Percentiles rank a stretch among this genome's conserved stretches.
These are phyloP conservation scores for Trypoxylon attenuatum DNA, from an alignment of 2,888 invertebrate genomes.

Conservation along the genomic window DNA sequence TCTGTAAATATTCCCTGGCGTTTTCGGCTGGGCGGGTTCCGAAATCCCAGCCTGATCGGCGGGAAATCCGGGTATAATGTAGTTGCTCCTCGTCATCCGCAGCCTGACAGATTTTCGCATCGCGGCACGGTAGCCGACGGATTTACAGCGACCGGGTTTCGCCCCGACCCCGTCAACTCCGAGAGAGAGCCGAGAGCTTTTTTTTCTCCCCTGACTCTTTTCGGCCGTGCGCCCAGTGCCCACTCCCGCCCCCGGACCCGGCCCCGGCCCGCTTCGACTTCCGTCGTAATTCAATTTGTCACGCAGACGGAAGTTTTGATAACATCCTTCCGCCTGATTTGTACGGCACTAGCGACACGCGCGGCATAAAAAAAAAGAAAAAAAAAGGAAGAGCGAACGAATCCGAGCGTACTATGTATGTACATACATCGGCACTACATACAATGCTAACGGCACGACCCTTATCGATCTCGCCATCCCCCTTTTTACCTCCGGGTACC, in stretches of 20 bases:
- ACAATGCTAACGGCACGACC: slow-evolving; percentile 35
- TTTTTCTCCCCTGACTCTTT: background rate
- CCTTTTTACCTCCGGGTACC: background rate
- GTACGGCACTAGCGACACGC: slow-evolving; percentile 38
- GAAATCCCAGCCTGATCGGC: slow-evolving; percentile 39
- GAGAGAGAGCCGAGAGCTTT: background rate
- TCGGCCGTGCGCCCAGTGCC: no score
- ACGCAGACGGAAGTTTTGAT: slow-evolving; percentile 61
- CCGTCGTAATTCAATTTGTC: slow-evolving; percentile 60
- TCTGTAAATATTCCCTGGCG: slow-evolving; percentile 48
- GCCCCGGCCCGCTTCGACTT: slow-evolving; percentile 38
- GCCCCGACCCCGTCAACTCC: background rate
- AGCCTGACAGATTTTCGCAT: slow-evolving; percentile 49
- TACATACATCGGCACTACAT: no score
- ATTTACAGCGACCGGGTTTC: slow-evolving; percentile 44
- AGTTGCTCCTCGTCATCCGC: slow-evolving; percentile 7
- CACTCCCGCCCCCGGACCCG: slow-evolving; percentile 9
- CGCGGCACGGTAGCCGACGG: slow-evolving; percentile 31
- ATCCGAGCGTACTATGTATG: slow-evolving; percentile 11
- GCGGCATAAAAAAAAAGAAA: slow-evolving; percentile 1
- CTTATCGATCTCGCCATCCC: background rate
- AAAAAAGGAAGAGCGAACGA: slow-evolving; percentile 32
- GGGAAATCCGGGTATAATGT: slow-evolving; percentile 41
- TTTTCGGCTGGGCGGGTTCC: no score
- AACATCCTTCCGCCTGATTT: slow-evolving; percentile 61